Evolutionary conservation across 2,113 vertebrate genomes (phyloP).

Genomic region (Saguinus imperator): DNA sequence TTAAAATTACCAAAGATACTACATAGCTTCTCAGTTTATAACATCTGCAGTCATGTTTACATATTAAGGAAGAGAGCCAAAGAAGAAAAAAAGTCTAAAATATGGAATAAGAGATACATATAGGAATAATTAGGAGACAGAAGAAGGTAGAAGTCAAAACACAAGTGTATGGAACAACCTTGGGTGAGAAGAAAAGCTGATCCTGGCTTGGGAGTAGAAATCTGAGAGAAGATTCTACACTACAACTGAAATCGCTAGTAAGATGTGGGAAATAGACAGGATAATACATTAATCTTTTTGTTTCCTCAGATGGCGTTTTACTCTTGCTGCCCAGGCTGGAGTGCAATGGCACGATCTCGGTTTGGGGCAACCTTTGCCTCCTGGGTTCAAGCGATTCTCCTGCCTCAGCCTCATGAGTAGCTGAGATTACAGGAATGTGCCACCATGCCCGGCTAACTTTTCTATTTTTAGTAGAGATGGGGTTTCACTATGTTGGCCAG

Average conservation of each 20-base stretch:
- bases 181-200: not conserved
- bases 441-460: too few relatives aligned
- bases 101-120: not conserved
- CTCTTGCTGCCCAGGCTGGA: too few relatives aligned
- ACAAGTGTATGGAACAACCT: not conserved
- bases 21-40: constrained; percentile 58
- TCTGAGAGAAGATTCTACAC: constrained; percentile 17
- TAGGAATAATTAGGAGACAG: not conserved
- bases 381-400: too few relatives aligned
- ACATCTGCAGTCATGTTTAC: constrained; percentile 71
- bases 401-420: too few relatives aligned
- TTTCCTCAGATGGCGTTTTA: too few relatives aligned
- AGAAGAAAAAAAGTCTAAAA: constrained; percentile 31
- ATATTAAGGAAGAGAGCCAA: constrained; percentile 44
- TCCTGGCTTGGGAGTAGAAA: not conserved
- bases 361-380: too few relatives aligned
- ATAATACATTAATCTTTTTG: not conserved
- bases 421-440: too few relatives aligned
- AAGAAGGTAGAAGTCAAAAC: not conserved
- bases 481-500: too few relatives aligned
- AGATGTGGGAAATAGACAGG: not conserved
- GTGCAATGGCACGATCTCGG: too few relatives aligned
- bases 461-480: too few relatives aligned
- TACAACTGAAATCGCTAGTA: not conserved
- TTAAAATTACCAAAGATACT: constrained; percentile 62